phyloP scores from a whole-genome alignment of 2,888 invertebrate species.

The Drosophila fungiperda region DNA sequence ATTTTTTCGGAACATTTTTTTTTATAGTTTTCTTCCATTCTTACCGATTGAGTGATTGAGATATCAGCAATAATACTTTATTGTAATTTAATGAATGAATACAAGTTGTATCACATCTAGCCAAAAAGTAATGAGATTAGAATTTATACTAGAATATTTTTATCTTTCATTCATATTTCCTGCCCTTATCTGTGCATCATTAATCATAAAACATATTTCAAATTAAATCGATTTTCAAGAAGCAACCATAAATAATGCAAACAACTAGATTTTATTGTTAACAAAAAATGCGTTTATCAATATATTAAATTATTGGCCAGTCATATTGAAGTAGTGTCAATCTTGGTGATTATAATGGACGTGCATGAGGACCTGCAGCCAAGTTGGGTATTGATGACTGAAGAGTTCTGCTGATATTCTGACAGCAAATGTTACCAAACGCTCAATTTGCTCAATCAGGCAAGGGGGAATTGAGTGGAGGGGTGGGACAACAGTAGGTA shows the following conservation, averaged over 20 bases:
- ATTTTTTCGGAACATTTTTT: not conserved
- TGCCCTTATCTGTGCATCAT: not conserved
- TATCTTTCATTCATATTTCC: not conserved
- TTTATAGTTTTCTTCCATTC: not conserved
- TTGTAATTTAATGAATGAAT: not conserved
- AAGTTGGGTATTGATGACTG: not conserved
- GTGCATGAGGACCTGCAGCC: not conserved
- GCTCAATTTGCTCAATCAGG: conserved; percentile 20
- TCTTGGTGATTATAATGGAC: conserved; percentile 14
- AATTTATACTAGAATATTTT: not conserved
- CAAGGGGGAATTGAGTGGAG: not conserved
- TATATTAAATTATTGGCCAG: conserved; percentile 38
- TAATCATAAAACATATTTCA: not conserved
- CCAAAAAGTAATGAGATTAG: not conserved
- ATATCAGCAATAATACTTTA: not conserved
- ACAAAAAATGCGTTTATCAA: conserved; percentile 22
- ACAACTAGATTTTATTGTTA: not conserved
- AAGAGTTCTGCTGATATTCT: conserved; percentile 33
- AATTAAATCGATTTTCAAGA: not conserved
- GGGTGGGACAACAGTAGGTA: not conserved
- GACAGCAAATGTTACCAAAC: conserved; percentile 6
- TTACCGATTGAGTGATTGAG: not conserved
- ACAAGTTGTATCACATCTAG: not conserved
- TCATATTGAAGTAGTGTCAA: conserved; percentile 33
- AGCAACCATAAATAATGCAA: too few species aligned